Base-by-base conservation (phyloP, 2,113 vertebrate species). In the Alouatta palliata region DNA sequence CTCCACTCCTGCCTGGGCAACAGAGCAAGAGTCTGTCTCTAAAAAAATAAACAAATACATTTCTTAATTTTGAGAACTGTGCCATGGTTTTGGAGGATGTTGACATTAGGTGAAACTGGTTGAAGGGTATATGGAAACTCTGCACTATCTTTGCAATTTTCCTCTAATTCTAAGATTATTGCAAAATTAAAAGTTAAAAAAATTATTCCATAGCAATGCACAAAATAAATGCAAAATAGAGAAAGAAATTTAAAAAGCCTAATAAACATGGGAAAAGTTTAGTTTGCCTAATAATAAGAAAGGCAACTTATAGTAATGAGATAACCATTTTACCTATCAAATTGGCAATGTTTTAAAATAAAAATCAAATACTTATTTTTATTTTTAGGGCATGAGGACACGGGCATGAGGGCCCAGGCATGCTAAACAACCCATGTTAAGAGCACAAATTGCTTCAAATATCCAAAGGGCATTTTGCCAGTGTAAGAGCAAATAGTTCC, bases 161-260 rank as follows among this genome's bases (percentile, higher is more conserved):
- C 58, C 37, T 91, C 10, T 66, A 87, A 76, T 71, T 64, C 71
- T 95, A 89, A 82, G 61, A 71, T 93, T 71, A 82, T 54, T 81
- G 23, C 54, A n/a, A 66, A 84, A 66, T 35, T n/a, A 88, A 71
- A 77, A 23, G n/a, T 58, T 73, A n/a, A 32, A 27, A n/a, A 79
- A 54, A 71, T 47, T 56, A 9, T 91, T 91, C 35, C 43, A 2
- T 19, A 56, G 9, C 11, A 54, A 54, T 71, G 12, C 5, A 11
- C 32, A 64, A 90, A 94, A 87, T 21, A 90, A 94, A 85, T 87
- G 52, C 9, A 52, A 32, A 87, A 81, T 73, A 52, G 13, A 43
- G 13, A 54, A 70, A 81, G 19, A 85, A 95, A 56, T 83, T 45
- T 23, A 84, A 66, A 97, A 56, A 64, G 20, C 27, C 45, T 8